Conservation (phyloP, 1,140 invertebrate species). For the Lucilia cuprina region DNA sequence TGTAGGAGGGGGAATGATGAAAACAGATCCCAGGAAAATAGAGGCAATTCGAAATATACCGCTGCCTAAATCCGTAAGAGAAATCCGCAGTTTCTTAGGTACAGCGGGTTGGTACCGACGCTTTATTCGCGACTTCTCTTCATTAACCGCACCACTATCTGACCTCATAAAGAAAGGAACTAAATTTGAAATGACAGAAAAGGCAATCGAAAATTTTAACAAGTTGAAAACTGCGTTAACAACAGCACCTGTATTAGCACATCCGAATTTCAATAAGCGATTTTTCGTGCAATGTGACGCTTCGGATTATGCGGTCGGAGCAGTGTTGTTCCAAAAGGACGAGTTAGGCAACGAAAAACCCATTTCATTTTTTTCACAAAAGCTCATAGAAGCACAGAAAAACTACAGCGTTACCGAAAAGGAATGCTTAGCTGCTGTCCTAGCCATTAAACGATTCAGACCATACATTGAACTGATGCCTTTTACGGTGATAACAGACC, state of each 20-base stretch:
- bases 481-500: slow-evolving; percentile 32
- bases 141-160: slow-evolving; percentile 35
- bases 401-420: slow-evolving; percentile 38
- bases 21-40: slow-evolving; percentile 29
- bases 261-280: slow-evolving; percentile 12
- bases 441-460: slow-evolving; percentile 30
- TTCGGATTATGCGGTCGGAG: slow-evolving; percentile 50
- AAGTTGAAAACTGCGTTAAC: slow-evolving; percentile 47
- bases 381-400: slow-evolving; percentile 41
- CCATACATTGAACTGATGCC: slow-evolving; percentile 7
- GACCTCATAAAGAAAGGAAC: neutral
- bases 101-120: slow-evolving; percentile 52
- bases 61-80: slow-evolving; percentile 43
- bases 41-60: slow-evolving; percentile 32
- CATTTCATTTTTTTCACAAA: slow-evolving; percentile 56
- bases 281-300: slow-evolving; percentile 59
- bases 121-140: slow-evolving; percentile 55
- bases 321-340: slow-evolving; percentile 52
- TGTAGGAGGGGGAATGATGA: slow-evolving; percentile 44
- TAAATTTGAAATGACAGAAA: slow-evolving; percentile 44
- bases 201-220: slow-evolving; percentile 51
- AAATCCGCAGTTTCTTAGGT: slow-evolving; percentile 62
- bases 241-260: slow-evolving; percentile 49
- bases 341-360: slow-evolving; percentile 43
- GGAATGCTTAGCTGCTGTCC: slow-evolving; percentile 37